A percentile compares a stretch with the other conserved stretches of the same genome.
phyloP scores from a whole-genome alignment of 2,797 vertebrate genomes.

The Rhinogobio ventralis region DNA sequence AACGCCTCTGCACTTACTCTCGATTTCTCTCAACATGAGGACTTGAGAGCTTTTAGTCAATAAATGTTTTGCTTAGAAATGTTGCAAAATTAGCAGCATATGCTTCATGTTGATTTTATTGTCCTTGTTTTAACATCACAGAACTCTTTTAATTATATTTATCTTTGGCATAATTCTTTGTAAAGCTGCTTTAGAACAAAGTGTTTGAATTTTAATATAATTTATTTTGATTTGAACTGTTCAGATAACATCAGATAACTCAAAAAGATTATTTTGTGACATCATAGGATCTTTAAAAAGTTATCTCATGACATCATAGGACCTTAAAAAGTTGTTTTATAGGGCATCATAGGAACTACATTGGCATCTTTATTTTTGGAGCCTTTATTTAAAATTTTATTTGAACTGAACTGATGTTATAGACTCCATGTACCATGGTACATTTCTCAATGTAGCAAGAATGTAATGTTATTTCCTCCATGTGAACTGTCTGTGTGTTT shows the following conservation, averaged over 20 bases:
- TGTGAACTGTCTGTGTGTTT: slow-evolving; percentile 27
- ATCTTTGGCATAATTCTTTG: not conserved
- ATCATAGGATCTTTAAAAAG: not conserved
- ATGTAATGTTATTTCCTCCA: slow-evolving; percentile 18
- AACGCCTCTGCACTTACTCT: no score
- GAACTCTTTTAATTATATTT: not conserved
- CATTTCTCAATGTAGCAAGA: not conserved
- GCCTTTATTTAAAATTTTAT: not conserved
- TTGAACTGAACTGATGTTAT: not conserved
- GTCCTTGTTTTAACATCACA: not conserved
- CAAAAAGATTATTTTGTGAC: not conserved
- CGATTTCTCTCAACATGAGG: no score
- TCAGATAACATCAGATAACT: not conserved
- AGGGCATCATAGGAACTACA: not conserved
- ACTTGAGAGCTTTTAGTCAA: no score
- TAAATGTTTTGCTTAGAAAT: not conserved
- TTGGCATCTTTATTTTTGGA: not conserved
- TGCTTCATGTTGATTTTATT: not conserved
- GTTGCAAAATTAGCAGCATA: not conserved
- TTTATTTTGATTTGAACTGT: not conserved
- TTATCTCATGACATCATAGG: not conserved
- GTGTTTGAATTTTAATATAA: not conserved
- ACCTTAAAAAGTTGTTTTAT: not conserved
- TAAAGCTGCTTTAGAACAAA: not conserved
- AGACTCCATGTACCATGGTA: not conserved